phyloP scores from a whole-genome alignment of 2,113 vertebrate species.

The Leucoraja erinaceus region DNA sequence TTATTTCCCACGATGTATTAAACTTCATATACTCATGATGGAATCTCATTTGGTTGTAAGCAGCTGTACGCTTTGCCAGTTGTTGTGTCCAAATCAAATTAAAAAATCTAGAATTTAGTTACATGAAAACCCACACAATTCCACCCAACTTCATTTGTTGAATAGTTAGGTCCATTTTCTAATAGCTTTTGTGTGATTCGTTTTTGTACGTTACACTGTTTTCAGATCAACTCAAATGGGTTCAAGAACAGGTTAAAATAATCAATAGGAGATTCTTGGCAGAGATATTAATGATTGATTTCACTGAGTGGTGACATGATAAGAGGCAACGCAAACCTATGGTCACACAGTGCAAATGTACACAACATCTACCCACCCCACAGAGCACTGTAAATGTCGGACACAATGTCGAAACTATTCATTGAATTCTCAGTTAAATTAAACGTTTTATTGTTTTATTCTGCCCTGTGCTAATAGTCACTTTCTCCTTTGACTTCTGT shows the following conservation, averaged over 20 bases:
- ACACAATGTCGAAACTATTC: neutral
- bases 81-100: too few relatives aligned
- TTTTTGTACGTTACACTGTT: slow-evolving; percentile 67
- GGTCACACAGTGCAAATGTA: neutral
- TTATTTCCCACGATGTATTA: too few relatives aligned
- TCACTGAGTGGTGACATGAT: slow-evolving; percentile 64
- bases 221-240: slow-evolving; percentile 79
- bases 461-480: neutral
- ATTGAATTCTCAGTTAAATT: slow-evolving; percentile 11
- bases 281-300: slow-evolving; percentile 86
- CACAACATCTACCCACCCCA: neutral
- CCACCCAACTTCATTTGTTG: neutral
- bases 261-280: slow-evolving; percentile 65
- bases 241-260: slow-evolving; percentile 83
- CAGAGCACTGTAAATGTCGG: neutral
- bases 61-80: neutral
- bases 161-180: slow-evolving; percentile 45
- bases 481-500: neutral
- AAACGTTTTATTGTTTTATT: neutral
- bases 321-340: neutral
- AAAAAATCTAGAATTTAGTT: neutral
- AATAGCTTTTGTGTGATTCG: slow-evolving; percentile 57
- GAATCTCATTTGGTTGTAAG: neutral
- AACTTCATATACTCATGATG: neutral
- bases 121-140: neutral